Evolutionary conservation across 2,797 vertebrate species (phyloP).

Genomic region (Chaetodon trifasciatus): DNA sequence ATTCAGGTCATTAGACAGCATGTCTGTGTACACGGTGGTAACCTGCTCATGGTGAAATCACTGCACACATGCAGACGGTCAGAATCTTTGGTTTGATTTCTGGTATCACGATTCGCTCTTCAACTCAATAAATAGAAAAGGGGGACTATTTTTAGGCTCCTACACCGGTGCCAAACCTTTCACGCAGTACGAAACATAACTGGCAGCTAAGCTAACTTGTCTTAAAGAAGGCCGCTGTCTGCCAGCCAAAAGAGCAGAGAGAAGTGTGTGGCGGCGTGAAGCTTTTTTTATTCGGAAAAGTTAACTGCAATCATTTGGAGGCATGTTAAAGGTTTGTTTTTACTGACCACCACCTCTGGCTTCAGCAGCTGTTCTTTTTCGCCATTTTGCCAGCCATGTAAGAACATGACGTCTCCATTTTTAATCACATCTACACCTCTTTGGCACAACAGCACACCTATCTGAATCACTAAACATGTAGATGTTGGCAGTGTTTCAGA

Average conservation of each 20-base stretch:
- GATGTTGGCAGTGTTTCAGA: not conserved
- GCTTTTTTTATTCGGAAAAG: constrained; percentile 5
- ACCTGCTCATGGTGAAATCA: not conserved
- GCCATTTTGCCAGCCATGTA: not conserved
- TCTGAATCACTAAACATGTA: not conserved
- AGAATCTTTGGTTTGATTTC: too few species aligned
- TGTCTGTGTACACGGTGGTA: not conserved
- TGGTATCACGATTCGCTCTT: not conserved
- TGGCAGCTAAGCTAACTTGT: constrained; percentile 14
- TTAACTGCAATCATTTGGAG: constrained; percentile 27
- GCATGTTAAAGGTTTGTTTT: not conserved
- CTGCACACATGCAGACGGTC: constrained; percentile 3
- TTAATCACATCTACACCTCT: not conserved
- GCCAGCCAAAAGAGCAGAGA: not conserved
- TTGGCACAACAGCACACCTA: not conserved
- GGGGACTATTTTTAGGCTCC: constrained; percentile 2
- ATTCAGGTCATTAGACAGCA: constrained; percentile 3
- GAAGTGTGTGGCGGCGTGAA: constrained; percentile 14
- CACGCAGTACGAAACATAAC: constrained; percentile 20
- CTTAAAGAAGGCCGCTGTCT: constrained; percentile 21
- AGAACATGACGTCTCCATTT: not conserved
- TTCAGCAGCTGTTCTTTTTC: not conserved
- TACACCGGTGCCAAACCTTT: not conserved
- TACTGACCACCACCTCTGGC: not conserved
- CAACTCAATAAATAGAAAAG: not conserved